These are phyloP conservation scores for Malaclemys terrapin DNA, from an alignment of 2,113 vertebrate species.

Conservation along the genomic window DNA sequence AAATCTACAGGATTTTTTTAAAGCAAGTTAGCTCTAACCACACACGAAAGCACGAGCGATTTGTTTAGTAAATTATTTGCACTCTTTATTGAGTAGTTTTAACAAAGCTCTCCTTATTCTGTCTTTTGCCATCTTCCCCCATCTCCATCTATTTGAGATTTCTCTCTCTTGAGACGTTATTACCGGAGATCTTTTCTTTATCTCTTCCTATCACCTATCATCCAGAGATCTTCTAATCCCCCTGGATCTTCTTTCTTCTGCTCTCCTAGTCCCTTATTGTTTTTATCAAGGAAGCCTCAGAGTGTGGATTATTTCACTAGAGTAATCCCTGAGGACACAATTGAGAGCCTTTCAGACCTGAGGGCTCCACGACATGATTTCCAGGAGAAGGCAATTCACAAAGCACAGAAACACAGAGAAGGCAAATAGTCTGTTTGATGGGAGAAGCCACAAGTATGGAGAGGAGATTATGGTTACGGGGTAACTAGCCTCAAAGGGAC, in stretches of 20 bases:
- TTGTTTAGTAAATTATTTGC: not conserved
- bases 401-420: not conserved
- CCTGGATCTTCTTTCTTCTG: not conserved
- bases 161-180: not conserved
- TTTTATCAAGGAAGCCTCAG: not conserved
- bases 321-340: not conserved
- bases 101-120: not conserved
- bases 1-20: not conserved
- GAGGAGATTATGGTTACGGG: not conserved
- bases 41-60: not conserved
- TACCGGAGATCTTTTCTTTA: not conserved
- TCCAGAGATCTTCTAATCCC: not conserved
- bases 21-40: not conserved
- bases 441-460: not conserved
- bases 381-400: not conserved
- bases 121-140: not conserved
- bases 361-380: not conserved
- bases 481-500: not conserved
- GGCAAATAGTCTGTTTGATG: not conserved
- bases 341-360: not conserved
- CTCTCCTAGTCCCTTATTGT: fast-evolving
- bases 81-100: not conserved
- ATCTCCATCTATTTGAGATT: not conserved
- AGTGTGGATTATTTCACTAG: conserved; percentile 7
- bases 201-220: not conserved